These are phyloP conservation scores for Hepsetus odoe DNA, from an alignment of 2,113 vertebrate species.

Conservation along the genomic window DNA sequence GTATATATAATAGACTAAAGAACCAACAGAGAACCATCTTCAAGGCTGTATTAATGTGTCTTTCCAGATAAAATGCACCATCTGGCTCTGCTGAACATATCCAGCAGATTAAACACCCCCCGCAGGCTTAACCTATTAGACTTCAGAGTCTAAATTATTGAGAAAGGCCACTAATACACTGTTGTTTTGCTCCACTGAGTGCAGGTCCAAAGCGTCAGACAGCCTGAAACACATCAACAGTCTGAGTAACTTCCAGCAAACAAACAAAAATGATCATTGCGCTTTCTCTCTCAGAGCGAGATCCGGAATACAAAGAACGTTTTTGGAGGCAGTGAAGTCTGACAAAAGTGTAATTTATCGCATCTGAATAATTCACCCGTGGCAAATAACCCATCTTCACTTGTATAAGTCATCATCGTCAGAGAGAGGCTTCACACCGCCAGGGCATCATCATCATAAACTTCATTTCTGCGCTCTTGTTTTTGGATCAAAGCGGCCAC, in stretches of 20 bases:
- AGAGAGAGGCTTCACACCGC: slow-evolving; percentile 25
- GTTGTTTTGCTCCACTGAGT: slow-evolving; percentile 3
- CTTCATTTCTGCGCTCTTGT: slow-evolving; percentile 60
- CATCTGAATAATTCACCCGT: slow-evolving; percentile 54
- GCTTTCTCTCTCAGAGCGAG: slow-evolving; percentile 15
- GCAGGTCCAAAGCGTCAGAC: background rate
- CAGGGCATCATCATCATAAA: slow-evolving; percentile 50
- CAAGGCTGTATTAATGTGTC: no score
- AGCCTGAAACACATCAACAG: slow-evolving; percentile 9
- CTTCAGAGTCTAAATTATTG: slow-evolving; percentile 1
- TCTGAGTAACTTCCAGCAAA: slow-evolving; percentile 4
- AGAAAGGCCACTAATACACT: slow-evolving; percentile 7
- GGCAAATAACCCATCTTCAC: slow-evolving; percentile 49
- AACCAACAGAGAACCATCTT: no score
- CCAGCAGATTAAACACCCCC: background rate
- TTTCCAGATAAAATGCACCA: background rate
- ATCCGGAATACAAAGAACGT: slow-evolving; percentile 45
- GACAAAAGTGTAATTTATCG: slow-evolving; percentile 48
- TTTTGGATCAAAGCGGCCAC: slow-evolving; percentile 65
- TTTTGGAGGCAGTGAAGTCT: slow-evolving; percentile 51
- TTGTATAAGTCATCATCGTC: slow-evolving; percentile 44
- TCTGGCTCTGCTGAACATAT: background rate
- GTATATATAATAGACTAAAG: no score
- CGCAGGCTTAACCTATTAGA: background rate
- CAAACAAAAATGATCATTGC: slow-evolving; percentile 15